phyloP scores from a whole-genome alignment of 2,888 invertebrate genomes.

The Tricholauxania praeusta region DNA sequence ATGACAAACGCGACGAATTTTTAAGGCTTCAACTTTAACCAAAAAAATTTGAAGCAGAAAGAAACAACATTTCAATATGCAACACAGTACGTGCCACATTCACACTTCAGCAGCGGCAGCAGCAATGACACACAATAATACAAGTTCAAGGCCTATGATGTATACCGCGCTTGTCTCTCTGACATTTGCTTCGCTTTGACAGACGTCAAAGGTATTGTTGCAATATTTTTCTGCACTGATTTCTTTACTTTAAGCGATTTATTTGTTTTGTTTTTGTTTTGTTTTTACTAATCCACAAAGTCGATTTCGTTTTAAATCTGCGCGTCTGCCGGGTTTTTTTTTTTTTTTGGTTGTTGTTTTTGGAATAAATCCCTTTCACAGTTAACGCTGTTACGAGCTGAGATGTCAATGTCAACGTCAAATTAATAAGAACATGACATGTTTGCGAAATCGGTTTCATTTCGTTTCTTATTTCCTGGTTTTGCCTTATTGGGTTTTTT shows the following conservation, averaged over 20 bases:
- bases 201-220: conserved; percentile 13
- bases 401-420: conserved; percentile 33
- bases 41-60: not conserved
- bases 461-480: not conserved
- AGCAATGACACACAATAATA: not conserved
- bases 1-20: conserved; percentile 22
- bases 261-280: not conserved
- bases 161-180: not conserved
- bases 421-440: conserved; percentile 41
- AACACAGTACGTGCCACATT: conserved; percentile 18
- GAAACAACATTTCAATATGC: conserved; percentile 19
- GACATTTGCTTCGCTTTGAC: conserved; percentile 14
- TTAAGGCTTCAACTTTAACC: not conserved
- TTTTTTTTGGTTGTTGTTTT: not conserved
- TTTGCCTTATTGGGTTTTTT: not conserved
- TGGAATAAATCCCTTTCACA: conserved; percentile 2
- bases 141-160: not conserved
- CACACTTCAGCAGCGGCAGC: conserved; percentile 12
- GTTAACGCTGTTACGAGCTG: conserved; percentile 1
- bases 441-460: conserved; percentile 27
- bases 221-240: not conserved
- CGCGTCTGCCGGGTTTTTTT: no score
- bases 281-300: not conserved
- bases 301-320: no score
- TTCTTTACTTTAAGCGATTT: not conserved